Evolutionary conservation across 2,888 invertebrate species (phyloP).

Genomic region (Xestoiulus laeticollis): DNA sequence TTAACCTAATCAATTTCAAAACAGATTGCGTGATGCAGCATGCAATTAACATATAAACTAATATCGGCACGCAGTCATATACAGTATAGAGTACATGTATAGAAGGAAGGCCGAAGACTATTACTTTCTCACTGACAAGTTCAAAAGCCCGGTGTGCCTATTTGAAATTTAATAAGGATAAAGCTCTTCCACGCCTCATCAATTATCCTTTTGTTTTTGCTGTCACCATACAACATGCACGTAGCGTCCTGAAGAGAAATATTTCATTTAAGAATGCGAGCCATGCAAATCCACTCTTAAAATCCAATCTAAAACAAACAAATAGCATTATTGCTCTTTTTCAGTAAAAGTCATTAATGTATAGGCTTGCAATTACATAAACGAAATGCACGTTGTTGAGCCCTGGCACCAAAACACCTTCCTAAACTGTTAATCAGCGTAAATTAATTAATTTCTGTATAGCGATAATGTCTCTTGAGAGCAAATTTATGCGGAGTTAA

Average conservation of each 20-base stretch:
- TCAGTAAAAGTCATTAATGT: neutral
- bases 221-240: too few relatives aligned
- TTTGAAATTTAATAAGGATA: neutral
- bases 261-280: too few relatives aligned
- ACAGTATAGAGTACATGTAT: too few relatives aligned
- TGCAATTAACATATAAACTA: too few relatives aligned
- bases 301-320: neutral
- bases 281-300: neutral
- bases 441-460: neutral
- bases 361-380: neutral
- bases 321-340: neutral
- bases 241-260: too few relatives aligned
- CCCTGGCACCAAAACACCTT: neutral
- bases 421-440: constrained; percentile 9
- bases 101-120: too few relatives aligned
- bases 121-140: too few relatives aligned
- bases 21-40: too few relatives aligned
- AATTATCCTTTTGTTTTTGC: too few relatives aligned
- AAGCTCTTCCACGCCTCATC: too few relatives aligned
- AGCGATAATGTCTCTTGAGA: neutral
- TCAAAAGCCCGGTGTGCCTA: neutral
- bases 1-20: too few relatives aligned
- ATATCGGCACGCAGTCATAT: too few relatives aligned
- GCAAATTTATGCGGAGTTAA: neutral
- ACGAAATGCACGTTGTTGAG: neutral